Evolutionary conservation across 2,113 vertebrate species (phyloP), one percentile per base, ranked within the genome.

Genomic region (Antennarius striatus): DNA sequence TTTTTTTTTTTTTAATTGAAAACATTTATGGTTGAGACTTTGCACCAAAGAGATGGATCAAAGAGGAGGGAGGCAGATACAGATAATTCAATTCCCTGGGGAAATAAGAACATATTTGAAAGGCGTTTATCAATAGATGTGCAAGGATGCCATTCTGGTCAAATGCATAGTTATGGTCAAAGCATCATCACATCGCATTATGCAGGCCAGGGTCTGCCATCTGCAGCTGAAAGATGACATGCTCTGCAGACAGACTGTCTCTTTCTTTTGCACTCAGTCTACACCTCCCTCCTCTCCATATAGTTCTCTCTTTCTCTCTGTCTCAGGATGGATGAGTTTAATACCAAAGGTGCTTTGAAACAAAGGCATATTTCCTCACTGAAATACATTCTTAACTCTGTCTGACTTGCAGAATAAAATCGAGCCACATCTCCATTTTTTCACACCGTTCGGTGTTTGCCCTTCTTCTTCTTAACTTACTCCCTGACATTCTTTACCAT

Each of bases 301-400:
- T 45, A 40, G 49, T 43, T n/a, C 14, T 36, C 58, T 53, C 56
- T 46, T 64, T n/a, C 22, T 50, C 53, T 43, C 58, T 57, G 72
- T 68, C 62, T 52, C 49, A 81, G 77, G 82, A 91, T 91, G 80
- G 89, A 91, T 89, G 82, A 77, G 70, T 91, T 90, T 90, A 89
- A 91, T 91, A 85, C 80, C n/a, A 45, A 66, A 36, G 79, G 58
- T 57, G 69, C 74, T 76, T 79, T 51, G 65, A 80, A 72, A 81
- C 66, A 66, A 66, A 79, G 65, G 56, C 68, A 56, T 46, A 72
- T 80, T 63, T 56, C 63, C 57, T 76, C 61, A 52, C 45, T 48
- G 46, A 57, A 68, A 58, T 53, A 57, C 70, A 56, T 80, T 76
- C 56, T 78, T 80, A 71, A 61, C 17, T 78, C 68, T 30, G 45